phyloP scores from a whole-genome alignment of 2,113 vertebrate genomes.

The Heterocephalus glaber region DNA sequence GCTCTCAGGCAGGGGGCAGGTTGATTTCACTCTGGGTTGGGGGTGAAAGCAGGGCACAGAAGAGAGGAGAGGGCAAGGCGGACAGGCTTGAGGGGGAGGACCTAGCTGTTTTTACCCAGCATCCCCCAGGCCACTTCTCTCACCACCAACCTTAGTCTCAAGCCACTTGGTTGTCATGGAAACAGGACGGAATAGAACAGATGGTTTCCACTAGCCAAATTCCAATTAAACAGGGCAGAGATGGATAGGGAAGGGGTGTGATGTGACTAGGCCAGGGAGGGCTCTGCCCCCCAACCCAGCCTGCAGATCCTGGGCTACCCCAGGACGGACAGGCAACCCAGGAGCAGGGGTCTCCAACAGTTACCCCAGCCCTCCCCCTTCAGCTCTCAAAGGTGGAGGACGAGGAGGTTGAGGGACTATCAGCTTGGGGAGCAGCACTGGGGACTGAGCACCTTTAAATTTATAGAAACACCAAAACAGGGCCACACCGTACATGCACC shows the following conservation, averaged over 20 bases:
- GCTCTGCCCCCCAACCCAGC: not conserved
- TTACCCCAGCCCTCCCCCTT: not conserved
- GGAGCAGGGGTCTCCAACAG: not conserved
- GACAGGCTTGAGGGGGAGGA: slow-evolving; percentile 62
- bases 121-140: slow-evolving; percentile 72
- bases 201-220: slow-evolving; percentile 84
- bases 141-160: slow-evolving; percentile 83
- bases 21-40: not conserved
- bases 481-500: not conserved
- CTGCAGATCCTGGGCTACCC: not conserved
- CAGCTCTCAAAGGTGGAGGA: not conserved
- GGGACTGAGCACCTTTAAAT: not conserved
- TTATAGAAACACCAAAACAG: not conserved
- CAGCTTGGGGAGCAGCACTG: not conserved
- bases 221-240: slow-evolving; percentile 79
- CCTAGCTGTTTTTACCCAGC: slow-evolving; percentile 77
- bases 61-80: not conserved
- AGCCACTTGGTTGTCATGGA: slow-evolving; percentile 85
- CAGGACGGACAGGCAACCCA: not conserved
- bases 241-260: slow-evolving; percentile 41
- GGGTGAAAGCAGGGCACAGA: slow-evolving; percentile 3
- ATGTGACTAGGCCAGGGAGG: slow-evolving; percentile 49
- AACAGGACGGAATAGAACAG: slow-evolving; percentile 84
- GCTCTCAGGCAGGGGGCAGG: not conserved
- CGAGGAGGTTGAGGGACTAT: not conserved